Evolutionary conservation across 2,888 invertebrate genomes (phyloP), one percentile per base, ranked within the genome.

Genomic region (Taphrorychus bicolor): DNA sequence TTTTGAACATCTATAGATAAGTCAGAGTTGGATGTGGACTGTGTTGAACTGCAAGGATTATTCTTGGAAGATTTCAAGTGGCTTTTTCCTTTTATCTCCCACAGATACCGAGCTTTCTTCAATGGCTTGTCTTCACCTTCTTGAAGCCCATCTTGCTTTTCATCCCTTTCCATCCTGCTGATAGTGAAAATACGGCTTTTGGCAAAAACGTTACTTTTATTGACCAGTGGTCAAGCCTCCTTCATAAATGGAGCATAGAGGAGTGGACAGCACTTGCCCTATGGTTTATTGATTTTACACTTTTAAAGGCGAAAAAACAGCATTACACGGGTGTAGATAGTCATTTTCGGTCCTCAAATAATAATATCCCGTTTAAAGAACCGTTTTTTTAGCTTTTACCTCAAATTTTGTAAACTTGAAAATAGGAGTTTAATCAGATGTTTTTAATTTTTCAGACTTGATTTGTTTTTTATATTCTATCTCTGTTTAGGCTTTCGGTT

Each of bases 11-110:
- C 45, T 22, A 41, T 9, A 19, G 17, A 42, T 42, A 22, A 11
- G n/a, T n/a, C 32, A 9, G 32, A 32, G 32, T 3, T 32, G 7
- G 9, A 2, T 32, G 32, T 9, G 3, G 11, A 3, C n/a, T n/a
- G n/a, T n/a, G n/a, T n/a, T n/a, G 32, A 32, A 3, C 3, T 32
- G 32, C 3, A 9, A 3, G 32, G 32, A 32, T 32, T n/a, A n/a
- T n/a, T 21, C 14, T 51, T 51, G 5, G 51, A n/a, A 19, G 21
- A 18, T 58, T 85, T 87, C 71, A 87, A 79, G 77, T 87, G 87
- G 78, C 87, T 85, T 84, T 87, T 82, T 57, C 88, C 88, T 82
- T 88, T 88, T 67, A 89, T 86, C 84, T 89, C 87, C 88, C 88
- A 89, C 61, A 88, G 84, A 81, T 86, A 88, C 75, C 87, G 84